Evolutionary conservation across 2,797 vertebrate genomes (phyloP).

Genomic region (Bryconaethiops microstoma): DNA sequence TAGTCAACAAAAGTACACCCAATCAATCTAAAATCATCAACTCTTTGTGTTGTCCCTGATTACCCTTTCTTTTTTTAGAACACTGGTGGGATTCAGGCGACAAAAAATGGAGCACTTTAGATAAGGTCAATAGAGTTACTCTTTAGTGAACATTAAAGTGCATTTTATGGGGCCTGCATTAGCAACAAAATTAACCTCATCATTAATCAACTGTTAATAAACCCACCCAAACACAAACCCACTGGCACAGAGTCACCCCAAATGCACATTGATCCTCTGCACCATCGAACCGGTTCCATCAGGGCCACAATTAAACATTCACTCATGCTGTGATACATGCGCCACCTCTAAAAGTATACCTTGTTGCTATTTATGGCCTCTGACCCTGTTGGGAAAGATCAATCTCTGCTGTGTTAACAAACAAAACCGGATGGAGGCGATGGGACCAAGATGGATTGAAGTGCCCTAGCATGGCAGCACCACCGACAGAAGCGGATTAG

Average conservation of each 20-base stretch:
- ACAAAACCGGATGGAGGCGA: slow-evolving; percentile 51
- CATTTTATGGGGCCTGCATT: slow-evolving; percentile 33
- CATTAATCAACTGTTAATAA: slow-evolving; percentile 49
- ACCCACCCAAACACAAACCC: slow-evolving; percentile 23
- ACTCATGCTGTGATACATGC: slow-evolving; percentile 21
- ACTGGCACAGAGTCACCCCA: background rate
- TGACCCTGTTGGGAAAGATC: slow-evolving; percentile 39
- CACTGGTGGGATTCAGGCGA: slow-evolving; percentile 40
- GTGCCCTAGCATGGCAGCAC: slow-evolving; percentile 36
- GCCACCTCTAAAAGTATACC: slow-evolving; percentile 5
- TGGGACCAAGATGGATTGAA: slow-evolving; percentile 28
- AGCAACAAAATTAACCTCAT: slow-evolving; percentile 44
- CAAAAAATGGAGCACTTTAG: slow-evolving; percentile 5
- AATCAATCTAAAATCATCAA: slow-evolving; percentile 37
- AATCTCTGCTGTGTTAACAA: slow-evolving; percentile 47
- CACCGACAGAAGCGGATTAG: slow-evolving; percentile 45
- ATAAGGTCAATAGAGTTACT: slow-evolving; percentile 32
- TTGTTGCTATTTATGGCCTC: slow-evolving; percentile 31
- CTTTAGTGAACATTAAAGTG: slow-evolving; percentile 19
- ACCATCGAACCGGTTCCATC: slow-evolving; percentile 47
- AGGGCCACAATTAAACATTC: slow-evolving; percentile 50
- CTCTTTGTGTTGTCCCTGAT: slow-evolving; percentile 11
- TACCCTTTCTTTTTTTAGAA: slow-evolving; percentile 16
- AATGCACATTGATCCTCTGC: slow-evolving; percentile 43
- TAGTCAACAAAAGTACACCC: slow-evolving; percentile 17